These are phyloP conservation scores for Schmidtea mediterranea DNA, from an alignment of 1,140 invertebrate genomes.

Conservation along the genomic window DNA sequence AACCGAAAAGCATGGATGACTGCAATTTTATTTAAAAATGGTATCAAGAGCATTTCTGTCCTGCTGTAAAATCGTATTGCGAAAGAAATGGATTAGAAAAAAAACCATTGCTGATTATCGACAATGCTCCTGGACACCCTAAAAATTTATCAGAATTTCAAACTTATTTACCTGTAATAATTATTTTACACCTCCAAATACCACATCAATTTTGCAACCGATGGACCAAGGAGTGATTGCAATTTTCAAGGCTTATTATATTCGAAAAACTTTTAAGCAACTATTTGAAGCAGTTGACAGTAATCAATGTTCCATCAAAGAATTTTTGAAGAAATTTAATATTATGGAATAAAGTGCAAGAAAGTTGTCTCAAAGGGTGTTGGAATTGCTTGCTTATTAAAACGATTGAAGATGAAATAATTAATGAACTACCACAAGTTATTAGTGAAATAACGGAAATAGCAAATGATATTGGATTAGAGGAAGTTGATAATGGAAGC, in stretches of 20 bases:
- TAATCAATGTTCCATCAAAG: neutral
- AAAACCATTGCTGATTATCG: conserved; percentile 11
- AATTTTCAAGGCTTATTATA: conserved; percentile 10
- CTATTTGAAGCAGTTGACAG: neutral
- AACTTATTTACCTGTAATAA: conserved; percentile 7
- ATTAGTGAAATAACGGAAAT: no score
- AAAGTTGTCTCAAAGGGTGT: conserved; percentile 2
- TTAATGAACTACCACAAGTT: conserved; percentile 5
- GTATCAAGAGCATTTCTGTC: no score
- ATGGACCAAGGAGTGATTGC: conserved; percentile 11
- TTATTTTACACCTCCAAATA: conserved; percentile 10
- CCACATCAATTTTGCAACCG: conserved; percentile 10
- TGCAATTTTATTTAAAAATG: no score
- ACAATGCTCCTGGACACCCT: conserved; percentile 11
- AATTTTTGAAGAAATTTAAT: conserved; percentile 7
- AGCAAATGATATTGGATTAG: no score
- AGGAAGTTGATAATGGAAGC: no score
- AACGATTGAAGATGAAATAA: conserved; percentile 5
- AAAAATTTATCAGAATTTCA: conserved; percentile 8
- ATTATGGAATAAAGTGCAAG: conserved; percentile 4
- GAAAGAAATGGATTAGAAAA: conserved; percentile 7
- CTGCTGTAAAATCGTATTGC: conserved; percentile 9
- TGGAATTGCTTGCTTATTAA: conserved; percentile 3
- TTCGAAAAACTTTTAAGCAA: conserved; percentile 5
- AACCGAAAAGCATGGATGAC: no score